Evolutionary conservation across 1,140 invertebrate genomes (phyloP).

Genomic region (Aphelenchoides besseyi): DNA sequence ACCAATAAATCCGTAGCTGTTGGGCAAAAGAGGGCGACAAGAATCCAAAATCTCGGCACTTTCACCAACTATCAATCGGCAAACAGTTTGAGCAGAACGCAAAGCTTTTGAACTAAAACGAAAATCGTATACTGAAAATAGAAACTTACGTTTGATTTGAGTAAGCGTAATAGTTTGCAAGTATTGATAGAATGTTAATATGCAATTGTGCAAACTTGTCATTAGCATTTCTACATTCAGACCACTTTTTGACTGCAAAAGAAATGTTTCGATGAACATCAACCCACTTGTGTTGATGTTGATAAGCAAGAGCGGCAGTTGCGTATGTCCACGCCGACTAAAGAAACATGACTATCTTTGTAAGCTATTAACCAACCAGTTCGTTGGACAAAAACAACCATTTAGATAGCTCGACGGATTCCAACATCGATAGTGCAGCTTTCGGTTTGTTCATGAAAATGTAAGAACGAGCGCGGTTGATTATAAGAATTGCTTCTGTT

Average conservation of each 20-base stretch:
- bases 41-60: neutral
- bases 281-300: neutral
- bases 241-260: neutral
- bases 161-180: neutral
- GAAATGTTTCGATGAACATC: neutral
- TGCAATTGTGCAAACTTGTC: neutral
- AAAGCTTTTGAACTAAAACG: conserved; percentile 11
- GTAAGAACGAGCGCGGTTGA: conserved; percentile 6
- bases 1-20: conserved; percentile 1
- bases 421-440: neutral
- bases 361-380: conserved; percentile 5
- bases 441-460: conserved; percentile 15
- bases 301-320: conserved; percentile 10
- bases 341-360: neutral
- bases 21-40: neutral
- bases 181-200: neutral
- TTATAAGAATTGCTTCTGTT: neutral
- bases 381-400: neutral
- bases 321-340: conserved; percentile 8
- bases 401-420: neutral
- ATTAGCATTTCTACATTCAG: neutral
- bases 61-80: neutral
- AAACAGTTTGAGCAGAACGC: neutral
- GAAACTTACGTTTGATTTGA: conserved; percentile 1
- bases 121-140: neutral